Percentiles rank a stretch among this genome's conserved stretches.
Conservation (phyloP, 2,113 vertebrate genomes). For the Tapirus terrestris region DNA sequence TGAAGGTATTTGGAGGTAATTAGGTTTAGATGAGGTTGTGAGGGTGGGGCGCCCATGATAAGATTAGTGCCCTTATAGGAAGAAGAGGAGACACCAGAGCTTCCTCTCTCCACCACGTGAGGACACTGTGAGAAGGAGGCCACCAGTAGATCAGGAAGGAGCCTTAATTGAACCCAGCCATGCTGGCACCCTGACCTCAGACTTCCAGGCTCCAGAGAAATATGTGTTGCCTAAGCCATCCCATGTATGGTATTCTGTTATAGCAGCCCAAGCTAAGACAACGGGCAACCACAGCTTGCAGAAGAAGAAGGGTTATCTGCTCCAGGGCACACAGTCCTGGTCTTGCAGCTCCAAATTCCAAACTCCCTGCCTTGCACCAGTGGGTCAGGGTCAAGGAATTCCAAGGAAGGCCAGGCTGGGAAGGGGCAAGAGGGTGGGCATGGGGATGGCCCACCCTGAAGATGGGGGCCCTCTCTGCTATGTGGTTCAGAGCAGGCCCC, state of each 20-base stretch:
- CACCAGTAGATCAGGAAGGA: not conserved
- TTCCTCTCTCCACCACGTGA: not conserved
- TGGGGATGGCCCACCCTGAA: too few species aligned
- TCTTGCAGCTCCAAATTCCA: not conserved
- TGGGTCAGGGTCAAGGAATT: not conserved
- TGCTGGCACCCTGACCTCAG: not conserved
- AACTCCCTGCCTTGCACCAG: not conserved
- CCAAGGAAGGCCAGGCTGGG: not conserved
- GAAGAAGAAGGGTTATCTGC: too few species aligned
- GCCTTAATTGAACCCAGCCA: not conserved
- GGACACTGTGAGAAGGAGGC: not conserved
- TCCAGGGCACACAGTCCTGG: not conserved
- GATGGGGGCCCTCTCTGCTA: not conserved
- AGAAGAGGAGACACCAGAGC: not conserved
- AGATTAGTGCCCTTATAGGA: not conserved
- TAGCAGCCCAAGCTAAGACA: not conserved
- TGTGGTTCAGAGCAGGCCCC: not conserved
- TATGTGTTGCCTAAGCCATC: not conserved
- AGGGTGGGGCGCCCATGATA: not conserved
- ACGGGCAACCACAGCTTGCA: not conserved
- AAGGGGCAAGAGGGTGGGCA: not conserved
- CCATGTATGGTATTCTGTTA: not conserved
- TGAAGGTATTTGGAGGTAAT: not conserved
- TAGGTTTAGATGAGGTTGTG: not conserved
- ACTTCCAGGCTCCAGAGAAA: not conserved